Evolutionary conservation across 2,888 invertebrate species (phyloP).

Genomic region (Mylabris sibirica): DNA sequence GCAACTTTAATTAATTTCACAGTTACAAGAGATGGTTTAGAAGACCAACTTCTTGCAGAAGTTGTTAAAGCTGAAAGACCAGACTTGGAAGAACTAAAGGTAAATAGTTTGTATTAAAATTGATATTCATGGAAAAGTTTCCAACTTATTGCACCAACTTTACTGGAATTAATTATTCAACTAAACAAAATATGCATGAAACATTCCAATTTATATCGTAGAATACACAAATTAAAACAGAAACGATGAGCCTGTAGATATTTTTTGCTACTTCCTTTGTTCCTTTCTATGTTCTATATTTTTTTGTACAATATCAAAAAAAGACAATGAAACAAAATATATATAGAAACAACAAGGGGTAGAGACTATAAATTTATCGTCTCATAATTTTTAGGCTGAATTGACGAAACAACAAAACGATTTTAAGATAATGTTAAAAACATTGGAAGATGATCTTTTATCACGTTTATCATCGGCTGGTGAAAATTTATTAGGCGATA

Average conservation of each 20-base stretch:
- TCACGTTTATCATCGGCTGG: constrained; percentile 91
- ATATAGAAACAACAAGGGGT: neutral
- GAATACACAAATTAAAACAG: constrained; percentile 8
- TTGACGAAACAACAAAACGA: constrained; percentile 96
- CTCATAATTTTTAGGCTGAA: constrained; percentile 69
- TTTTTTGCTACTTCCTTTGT: neutral
- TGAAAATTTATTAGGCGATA: constrained; percentile 92
- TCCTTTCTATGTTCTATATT: neutral
- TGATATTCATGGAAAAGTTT: constrained; percentile 15
- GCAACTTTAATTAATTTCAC: constrained; percentile 97
- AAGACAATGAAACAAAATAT: neutral
- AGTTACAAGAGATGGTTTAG: constrained; percentile 93
- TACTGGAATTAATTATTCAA: constrained; percentile 16
- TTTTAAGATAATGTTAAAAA: constrained; percentile 93
- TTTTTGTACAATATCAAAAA: neutral
- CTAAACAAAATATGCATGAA: constrained; percentile 4
- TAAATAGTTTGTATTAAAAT: constrained; percentile 38
- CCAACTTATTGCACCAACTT: constrained; percentile 13
- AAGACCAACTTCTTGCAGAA: constrained; percentile 94
- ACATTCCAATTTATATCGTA: constrained; percentile 11
- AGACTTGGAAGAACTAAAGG: constrained; percentile 91
- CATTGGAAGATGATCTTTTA: constrained; percentile 90
- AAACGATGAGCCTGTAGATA: neutral
- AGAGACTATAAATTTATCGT: neutral
- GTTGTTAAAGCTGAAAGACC: constrained; percentile 97